A percentile compares a stretch with the other conserved stretches of the same genome.
These are phyloP conservation scores for Ganaspis brasiliensis DNA, from an alignment of 2,888 invertebrate genomes.

Conservation along the genomic window DNA sequence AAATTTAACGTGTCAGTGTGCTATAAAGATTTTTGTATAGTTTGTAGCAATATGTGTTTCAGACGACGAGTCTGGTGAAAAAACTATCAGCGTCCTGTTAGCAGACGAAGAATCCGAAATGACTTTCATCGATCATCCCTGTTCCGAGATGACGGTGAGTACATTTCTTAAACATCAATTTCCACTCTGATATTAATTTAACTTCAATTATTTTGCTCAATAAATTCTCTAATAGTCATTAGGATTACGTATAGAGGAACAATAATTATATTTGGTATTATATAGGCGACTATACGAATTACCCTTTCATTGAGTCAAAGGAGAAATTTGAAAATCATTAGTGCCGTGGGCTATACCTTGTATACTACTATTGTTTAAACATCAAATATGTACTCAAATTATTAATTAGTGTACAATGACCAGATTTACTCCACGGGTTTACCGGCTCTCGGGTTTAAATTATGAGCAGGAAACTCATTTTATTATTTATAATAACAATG, in stretches of 20 bases:
- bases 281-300: not conserved
- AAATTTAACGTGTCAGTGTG: too few relatives aligned
- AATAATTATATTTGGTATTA: not conserved
- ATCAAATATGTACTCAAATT: too few relatives aligned
- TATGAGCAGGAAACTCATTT: too few relatives aligned
- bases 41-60: conserved; percentile 79
- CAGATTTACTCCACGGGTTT: too few relatives aligned
- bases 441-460: too few relatives aligned
- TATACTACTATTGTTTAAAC: not conserved
- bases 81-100: conserved; percentile 93
- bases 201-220: too few relatives aligned
- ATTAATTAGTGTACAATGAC: too few relatives aligned
- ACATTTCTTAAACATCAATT: conserved; percentile 62
- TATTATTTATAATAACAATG: too few relatives aligned
- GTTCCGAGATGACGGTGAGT: conserved; percentile 95
- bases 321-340: not conserved
- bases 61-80: conserved; percentile 96
- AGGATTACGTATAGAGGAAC: not conserved
- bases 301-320: not conserved
- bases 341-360: not conserved
- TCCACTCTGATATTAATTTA: not conserved
- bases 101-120: conserved; percentile 95
- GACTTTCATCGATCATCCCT: conserved; percentile 94
- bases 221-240: not conserved
- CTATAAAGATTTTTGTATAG: conserved; percentile 18